Conservation (phyloP, 2,888 invertebrate genomes). For the Acleris laterana region DNA sequence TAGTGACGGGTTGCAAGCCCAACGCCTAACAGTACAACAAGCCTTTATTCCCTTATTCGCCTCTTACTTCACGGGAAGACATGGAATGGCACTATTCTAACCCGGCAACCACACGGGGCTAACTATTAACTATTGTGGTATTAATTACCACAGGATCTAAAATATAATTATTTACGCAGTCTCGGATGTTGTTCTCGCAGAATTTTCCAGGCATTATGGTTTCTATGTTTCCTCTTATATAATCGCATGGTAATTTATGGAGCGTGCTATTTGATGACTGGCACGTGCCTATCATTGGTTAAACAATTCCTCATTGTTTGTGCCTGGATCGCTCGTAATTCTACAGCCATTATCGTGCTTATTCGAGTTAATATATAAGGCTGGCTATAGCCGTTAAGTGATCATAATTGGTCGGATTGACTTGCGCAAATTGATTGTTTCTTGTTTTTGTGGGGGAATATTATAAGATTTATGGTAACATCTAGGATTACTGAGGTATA, state of each 20-base stretch:
- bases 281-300: slow-evolving; percentile 30
- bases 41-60: no score
- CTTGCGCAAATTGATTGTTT: neutral
- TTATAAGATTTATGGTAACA: no score
- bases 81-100: no score
- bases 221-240: slow-evolving; percentile 18
- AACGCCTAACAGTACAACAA: no score
- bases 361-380: slow-evolving; percentile 7
- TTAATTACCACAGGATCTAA: no score
- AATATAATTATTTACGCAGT: neutral
- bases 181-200: neutral
- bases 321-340: slow-evolving; percentile 12
- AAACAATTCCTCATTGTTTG: slow-evolving; percentile 32
- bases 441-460: no score
- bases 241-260: slow-evolving; percentile 27
- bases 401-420: slow-evolving; percentile 16
- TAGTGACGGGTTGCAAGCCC: no score
- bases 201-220: slow-evolving; percentile 24
- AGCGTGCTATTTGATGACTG: slow-evolving; percentile 29
- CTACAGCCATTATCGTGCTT: neutral
- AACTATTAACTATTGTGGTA: no score
- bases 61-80: no score
- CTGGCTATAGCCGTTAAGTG: slow-evolving; percentile 16
- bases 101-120: no score
- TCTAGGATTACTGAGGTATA: no score